Percentiles rank a stretch among this genome's conserved stretches.
Conservation (phyloP, 2,888 invertebrate genomes). For the Merodon equestris region DNA sequence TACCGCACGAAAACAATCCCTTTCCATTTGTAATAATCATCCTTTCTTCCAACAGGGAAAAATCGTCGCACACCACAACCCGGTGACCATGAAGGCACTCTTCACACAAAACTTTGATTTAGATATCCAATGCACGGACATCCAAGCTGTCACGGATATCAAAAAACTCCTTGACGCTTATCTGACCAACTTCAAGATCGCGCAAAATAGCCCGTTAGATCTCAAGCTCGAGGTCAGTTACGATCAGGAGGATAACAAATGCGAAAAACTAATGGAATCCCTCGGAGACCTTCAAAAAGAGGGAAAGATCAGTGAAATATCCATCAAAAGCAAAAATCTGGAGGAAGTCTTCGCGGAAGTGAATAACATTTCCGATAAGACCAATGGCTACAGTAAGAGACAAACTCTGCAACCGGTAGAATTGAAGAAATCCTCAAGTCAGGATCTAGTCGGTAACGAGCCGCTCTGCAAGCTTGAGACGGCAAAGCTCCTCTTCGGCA, state of each 20-base stretch:
- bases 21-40: no score
- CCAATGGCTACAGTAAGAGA: slow-evolving; percentile 38
- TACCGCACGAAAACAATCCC: neutral
- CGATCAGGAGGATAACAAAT: slow-evolving; percentile 70
- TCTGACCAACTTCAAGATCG: slow-evolving; percentile 71
- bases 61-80: slow-evolving; percentile 76
- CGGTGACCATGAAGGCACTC: slow-evolving; percentile 75
- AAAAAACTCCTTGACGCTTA: slow-evolving; percentile 70
- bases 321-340: slow-evolving; percentile 82
- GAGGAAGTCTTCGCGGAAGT: slow-evolving; percentile 82
- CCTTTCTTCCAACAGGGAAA: slow-evolving; percentile 72
- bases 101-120: slow-evolving; percentile 75
- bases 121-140: slow-evolving; percentile 72
- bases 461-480: slow-evolving; percentile 70
- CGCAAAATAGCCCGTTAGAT: slow-evolving; percentile 65
- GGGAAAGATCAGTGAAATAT: slow-evolving; percentile 80
- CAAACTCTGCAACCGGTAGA: slow-evolving; percentile 69
- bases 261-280: slow-evolving; percentile 72
- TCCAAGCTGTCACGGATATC: slow-evolving; percentile 69
- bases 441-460: slow-evolving; percentile 69
- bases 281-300: slow-evolving; percentile 79
- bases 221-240: slow-evolving; percentile 73
- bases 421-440: slow-evolving; percentile 65
- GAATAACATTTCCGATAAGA: slow-evolving; percentile 35
- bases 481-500: slow-evolving; percentile 80